These are phyloP conservation scores for Callipepla squamata DNA, from an alignment of 2,113 vertebrate species.

Conservation along the genomic window DNA sequence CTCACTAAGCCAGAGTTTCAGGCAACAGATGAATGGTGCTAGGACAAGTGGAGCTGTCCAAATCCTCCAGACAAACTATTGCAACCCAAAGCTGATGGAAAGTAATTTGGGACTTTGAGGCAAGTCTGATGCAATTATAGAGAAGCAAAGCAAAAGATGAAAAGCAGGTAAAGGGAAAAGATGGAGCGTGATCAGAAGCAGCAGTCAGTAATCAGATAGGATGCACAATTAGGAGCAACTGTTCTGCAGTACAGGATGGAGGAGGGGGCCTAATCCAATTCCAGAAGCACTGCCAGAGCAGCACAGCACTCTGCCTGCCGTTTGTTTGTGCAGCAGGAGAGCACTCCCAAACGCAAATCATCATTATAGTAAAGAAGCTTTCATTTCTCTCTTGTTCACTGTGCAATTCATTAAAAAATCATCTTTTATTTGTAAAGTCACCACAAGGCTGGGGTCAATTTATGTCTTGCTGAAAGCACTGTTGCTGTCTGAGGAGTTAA, in stretches of 20 bases:
- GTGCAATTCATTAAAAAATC: conserved; percentile 17
- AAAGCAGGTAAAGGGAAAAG: conserved; percentile 26
- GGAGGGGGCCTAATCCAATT: conserved; percentile 54
- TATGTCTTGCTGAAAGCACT: background rate
- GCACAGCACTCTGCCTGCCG: background rate
- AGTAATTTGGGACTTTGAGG: background rate
- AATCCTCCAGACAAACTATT: background rate
- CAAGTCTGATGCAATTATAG: conserved; percentile 3
- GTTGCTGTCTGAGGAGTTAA: background rate
- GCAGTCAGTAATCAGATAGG: conserved; percentile 20
- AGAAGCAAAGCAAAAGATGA: background rate
- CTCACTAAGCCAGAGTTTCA: background rate
- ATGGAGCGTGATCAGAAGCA: background rate
- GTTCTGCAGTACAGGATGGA: background rate
- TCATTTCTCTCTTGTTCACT: background rate
- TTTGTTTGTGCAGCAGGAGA: background rate
- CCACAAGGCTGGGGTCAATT: background rate
- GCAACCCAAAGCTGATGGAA: background rate
- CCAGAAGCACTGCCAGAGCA: conserved; percentile 7
- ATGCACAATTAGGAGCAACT: conserved; percentile 30
- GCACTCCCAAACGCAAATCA: background rate
- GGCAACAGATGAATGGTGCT: background rate
- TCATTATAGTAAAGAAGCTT: background rate
- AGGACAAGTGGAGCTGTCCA: background rate
- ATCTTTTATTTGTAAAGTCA: background rate